Evolutionary conservation across 2,113 vertebrate genomes (phyloP).

Genomic region (Illadopsis cleaveri): DNA sequence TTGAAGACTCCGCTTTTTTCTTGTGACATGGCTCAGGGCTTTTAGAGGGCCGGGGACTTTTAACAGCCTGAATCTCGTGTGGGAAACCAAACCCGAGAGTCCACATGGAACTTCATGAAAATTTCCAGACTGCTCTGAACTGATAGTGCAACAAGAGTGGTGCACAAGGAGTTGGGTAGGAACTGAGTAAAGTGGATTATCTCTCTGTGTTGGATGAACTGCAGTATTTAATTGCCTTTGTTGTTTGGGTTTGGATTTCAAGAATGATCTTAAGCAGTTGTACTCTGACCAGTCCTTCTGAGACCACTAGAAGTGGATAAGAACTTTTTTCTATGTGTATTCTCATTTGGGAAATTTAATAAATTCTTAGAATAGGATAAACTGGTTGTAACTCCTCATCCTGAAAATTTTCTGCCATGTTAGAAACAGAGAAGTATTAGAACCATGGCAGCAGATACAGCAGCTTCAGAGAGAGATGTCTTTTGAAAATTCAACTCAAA

Average conservation of each 20-base stretch:
- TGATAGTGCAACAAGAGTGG: neutral
- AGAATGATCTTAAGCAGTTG: neutral
- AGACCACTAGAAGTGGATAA: neutral
- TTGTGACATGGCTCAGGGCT: too few species aligned
- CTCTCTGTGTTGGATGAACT: neutral
- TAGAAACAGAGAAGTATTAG: neutral
- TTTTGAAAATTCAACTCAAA: neutral
- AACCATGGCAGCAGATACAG: neutral
- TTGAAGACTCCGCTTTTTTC: too few species aligned
- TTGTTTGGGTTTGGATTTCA: neutral
- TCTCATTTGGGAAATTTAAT: neutral
- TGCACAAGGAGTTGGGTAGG: fast-evolving
- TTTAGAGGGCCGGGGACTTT: too few species aligned
- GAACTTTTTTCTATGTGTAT: neutral
- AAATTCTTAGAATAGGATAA: neutral
- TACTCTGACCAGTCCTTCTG: neutral
- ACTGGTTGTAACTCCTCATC: neutral
- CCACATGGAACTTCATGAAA: neutral
- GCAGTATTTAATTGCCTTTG: neutral
- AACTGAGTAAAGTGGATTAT: neutral
- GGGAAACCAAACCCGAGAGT: too few species aligned
- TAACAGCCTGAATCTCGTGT: too few species aligned
- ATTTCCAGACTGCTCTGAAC: neutral
- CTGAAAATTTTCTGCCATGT: neutral
- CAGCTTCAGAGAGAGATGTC: neutral